Percentiles rank a stretch among this genome's conserved stretches.
Evolutionary conservation across 2,797 vertebrate genomes (phyloP).

Genomic region (Salmo trutta): DNA sequence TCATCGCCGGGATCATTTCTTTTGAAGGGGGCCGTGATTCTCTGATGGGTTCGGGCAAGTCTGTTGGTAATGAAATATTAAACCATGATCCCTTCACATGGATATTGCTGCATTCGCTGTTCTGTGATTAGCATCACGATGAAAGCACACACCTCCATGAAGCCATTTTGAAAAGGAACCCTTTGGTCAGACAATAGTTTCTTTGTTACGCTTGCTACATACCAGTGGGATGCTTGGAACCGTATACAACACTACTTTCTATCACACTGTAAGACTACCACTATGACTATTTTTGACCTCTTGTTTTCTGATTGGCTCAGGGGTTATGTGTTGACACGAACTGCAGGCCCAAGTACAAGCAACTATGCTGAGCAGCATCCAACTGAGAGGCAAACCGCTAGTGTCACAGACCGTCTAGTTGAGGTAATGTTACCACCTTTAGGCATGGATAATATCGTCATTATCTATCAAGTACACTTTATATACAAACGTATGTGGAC

Average conservation of each 20-base stretch:
- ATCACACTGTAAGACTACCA: background rate
- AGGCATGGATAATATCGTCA: background rate
- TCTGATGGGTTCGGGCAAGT: slow-evolving; percentile 18
- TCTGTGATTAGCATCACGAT: background rate
- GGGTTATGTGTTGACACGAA: background rate
- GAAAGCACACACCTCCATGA: background rate
- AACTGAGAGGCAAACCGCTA: background rate
- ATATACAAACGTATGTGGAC: too few relatives aligned
- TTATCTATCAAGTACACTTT: background rate
- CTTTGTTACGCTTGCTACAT: background rate
- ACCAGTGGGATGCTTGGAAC: background rate
- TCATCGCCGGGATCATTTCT: slow-evolving; percentile 21
- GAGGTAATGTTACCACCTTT: background rate
- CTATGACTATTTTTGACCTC: background rate
- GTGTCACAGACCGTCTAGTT: background rate
- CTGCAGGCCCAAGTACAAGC: background rate
- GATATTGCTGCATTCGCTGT: background rate
- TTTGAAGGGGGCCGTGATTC: slow-evolving; percentile 16
- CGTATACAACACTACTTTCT: background rate
- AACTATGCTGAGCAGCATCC: background rate
- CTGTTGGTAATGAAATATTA: slow-evolving; percentile 33
- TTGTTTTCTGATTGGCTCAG: background rate
- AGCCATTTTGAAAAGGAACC: background rate
- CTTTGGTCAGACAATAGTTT: background rate
- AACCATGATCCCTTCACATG: slow-evolving; percentile 5